Base-by-base conservation (phyloP, 1,140 invertebrate species). In the Whitmania pigra region DNA sequence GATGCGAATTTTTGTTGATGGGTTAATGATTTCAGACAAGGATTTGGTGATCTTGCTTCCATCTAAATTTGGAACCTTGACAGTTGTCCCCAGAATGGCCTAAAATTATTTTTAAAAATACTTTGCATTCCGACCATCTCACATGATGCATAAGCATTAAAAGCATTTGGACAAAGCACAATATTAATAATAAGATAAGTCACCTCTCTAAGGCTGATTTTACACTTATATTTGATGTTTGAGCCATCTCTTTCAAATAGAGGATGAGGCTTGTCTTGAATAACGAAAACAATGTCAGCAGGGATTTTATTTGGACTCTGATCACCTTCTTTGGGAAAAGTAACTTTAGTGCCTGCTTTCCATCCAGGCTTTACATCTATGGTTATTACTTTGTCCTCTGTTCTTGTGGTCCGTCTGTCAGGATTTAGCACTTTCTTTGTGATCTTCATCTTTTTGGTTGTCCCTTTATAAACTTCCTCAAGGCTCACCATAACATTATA, bases 231-330 rank as follows among this genome's bases (percentile, higher is more conserved):
- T 81, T 88, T 86, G 76, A 85, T 88, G 84, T 99, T 94, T 81
- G 89, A 90, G 74, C 93, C 94, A 83, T 99, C 96, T 73, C 97
- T 85, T 81, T 92, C 94, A 82, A 98, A 99, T 53, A 88, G 80
- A 69, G 90, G 86, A 86, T 99, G 94, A 25, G 93, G 90, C 80
- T 98, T 98, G 82, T 99, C 96, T 79, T 93, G 87, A 74, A 99
- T 97, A 73, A 98, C 94, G 82, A 99, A 99, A 67, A 99, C 92
- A 81, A 99, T 95, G 83, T 99, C 97, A 29, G 97, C 95, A 49
- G 90, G 88, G 76, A 90, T 88, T 76, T 86, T 88, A 40, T 87
- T 88, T 0, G 89, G 87, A 18, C 86, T 87, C 77, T 91, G 87
- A 80, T 94, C 90, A 17, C 91, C 91, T 83, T 91, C 89, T 79